Evolutionary conservation across 2,888 invertebrate species (phyloP).

Genomic region (Aphidoletes aphidimyza): DNA sequence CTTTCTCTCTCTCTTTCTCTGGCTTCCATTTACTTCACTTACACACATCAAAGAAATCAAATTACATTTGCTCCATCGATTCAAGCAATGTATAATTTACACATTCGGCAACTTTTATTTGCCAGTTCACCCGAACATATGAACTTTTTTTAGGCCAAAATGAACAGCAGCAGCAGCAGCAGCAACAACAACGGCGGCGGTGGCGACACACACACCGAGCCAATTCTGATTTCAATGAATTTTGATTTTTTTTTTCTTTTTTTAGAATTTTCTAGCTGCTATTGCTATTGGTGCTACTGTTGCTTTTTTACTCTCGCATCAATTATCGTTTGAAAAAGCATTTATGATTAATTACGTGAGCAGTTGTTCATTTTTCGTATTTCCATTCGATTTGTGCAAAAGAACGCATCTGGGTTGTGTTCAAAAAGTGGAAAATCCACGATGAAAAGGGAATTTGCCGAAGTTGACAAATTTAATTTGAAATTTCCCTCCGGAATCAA

Average conservation of each 20-base stretch:
- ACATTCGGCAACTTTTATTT: slow-evolving; percentile 38
- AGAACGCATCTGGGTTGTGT: too few relatives aligned
- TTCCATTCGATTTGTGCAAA: too few relatives aligned
- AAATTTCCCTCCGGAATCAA: too few relatives aligned
- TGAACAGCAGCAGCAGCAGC: too few relatives aligned
- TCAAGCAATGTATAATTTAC: slow-evolving; percentile 38
- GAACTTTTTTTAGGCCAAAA: slow-evolving; percentile 48
- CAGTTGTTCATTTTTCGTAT: too few relatives aligned
- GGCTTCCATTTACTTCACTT: background rate
- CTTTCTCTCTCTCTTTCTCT: background rate
- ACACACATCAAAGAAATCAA: slow-evolving; percentile 27
- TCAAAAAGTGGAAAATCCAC: background rate
- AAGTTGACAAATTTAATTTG: too few relatives aligned
- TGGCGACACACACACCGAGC: background rate
- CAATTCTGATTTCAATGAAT: background rate
- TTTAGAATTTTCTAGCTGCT: background rate
- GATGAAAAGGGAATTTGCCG: background rate
- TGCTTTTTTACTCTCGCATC: background rate
- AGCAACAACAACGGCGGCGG: too few relatives aligned
- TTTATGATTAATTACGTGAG: slow-evolving; percentile 13
- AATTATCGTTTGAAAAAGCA: background rate
- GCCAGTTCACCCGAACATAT: slow-evolving; percentile 14
- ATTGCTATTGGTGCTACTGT: background rate
- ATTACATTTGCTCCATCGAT: slow-evolving; percentile 31
- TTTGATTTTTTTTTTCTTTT: background rate